Percentiles rank a stretch among this genome's conserved stretches.
Conservation (phyloP, 2,113 vertebrate species). For the Neodon shergylaensis region DNA sequence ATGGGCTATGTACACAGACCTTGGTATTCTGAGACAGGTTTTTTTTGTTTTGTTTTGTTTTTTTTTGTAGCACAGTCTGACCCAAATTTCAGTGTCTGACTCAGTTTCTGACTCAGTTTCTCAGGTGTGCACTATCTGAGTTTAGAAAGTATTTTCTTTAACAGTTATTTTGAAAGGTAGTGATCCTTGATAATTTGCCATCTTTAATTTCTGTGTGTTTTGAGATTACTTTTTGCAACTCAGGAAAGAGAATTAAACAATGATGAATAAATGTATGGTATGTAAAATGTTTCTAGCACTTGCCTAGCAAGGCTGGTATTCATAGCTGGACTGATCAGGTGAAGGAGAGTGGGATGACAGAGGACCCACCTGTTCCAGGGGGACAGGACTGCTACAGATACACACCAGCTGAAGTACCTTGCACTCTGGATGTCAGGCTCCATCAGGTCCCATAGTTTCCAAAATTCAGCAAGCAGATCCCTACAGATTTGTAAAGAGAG, state of each 20-base stretch:
- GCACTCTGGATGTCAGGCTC: not conserved
- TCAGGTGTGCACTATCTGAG: not conserved
- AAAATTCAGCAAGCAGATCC: not conserved
- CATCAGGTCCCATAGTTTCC: not conserved
- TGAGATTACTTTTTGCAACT: not conserved
- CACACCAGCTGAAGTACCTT: not conserved
- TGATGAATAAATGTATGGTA: not conserved
- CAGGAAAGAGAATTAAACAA: not conserved
- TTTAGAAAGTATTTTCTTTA: conserved; percentile 20
- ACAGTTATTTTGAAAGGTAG: not conserved
- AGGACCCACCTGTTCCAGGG: not conserved
- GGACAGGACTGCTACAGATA: accelerated
- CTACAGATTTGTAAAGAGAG: not conserved
- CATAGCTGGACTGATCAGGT: not conserved
- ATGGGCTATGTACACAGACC: not conserved
- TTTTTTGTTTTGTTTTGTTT: too few relatives aligned
- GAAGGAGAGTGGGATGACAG: accelerated
- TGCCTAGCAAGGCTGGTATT: not conserved
- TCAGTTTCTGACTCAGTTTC: not conserved
- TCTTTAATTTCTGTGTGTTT: not conserved
- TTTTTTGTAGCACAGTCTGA: not conserved
- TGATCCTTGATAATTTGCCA: not conserved
- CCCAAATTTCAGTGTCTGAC: not conserved
- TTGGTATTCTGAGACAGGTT: not conserved
- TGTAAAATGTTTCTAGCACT: not conserved